Evolutionary conservation across 2,797 vertebrate species (phyloP), one percentile per base, ranked within the genome.

Genomic region (Galaxias olidus): DNA sequence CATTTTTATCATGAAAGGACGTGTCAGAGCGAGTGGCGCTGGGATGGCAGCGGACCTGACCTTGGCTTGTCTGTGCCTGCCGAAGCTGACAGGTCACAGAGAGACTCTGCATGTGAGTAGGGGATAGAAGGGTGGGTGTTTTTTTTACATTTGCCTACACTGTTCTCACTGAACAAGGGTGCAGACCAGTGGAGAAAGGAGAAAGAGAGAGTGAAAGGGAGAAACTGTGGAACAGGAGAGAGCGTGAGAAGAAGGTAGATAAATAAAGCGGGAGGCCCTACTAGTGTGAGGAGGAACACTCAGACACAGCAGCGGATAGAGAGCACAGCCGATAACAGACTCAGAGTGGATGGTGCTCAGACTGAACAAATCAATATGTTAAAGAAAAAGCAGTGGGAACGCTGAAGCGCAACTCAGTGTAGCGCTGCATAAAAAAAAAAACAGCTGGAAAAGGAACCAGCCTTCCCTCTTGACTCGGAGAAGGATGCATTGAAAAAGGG

Each of bases 281-380:
- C 12, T 19, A 13, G 19, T 47, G n/a, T 9, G 13, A 1, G 30
- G 47, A 19, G 42, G 19, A 13, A 12, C 12, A 47, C 44, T 30
- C 30, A 51, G 40, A 50, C 14, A 18, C 20, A 50, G 9, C n/a
- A 65, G 30, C n/a, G 15, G 63, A 44, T 40, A 65, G 63, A 58
- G 58, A 59, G 54, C 41, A 43, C 54, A 20, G 40, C 46, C 55
- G 43, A 50, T 7, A 30, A 19, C n/a, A 56, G 19, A 40, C 19
- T 46, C 15, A n/a, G 43, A 59, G 56, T 45, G 45, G 46, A 43
- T 15, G 13, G 61, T 11, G 14, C 40, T 55, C 15, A 45, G 45
- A 68, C 17, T 30, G 46, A 44, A 61, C 19, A 68, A 68, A 77
- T 74, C 68, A 4, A 71, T 74, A 59, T 17, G 60, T 67, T 67